These are phyloP conservation scores for Ostrea denselamellosa DNA, from an alignment of 1,140 invertebrate genomes.

Conservation along the genomic window DNA sequence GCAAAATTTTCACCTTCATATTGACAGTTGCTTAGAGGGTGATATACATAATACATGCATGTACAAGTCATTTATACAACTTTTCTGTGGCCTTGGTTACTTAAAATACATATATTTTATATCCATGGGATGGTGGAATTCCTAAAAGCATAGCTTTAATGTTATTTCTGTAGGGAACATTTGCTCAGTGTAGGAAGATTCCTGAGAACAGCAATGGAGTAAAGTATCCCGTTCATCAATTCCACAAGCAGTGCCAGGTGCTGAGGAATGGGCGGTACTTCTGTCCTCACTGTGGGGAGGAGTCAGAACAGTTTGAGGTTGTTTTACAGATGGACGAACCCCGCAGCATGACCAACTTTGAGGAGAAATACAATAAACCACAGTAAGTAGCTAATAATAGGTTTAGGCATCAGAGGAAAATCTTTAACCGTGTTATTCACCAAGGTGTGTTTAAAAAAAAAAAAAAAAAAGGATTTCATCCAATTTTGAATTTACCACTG, in stretches of 20 bases:
- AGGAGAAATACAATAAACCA: constrained; percentile 59
- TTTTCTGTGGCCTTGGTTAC: too few relatives aligned
- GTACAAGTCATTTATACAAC: too few relatives aligned
- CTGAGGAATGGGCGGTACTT: constrained; percentile 80
- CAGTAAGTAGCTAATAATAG: constrained; percentile 49
- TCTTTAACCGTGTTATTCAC: background rate
- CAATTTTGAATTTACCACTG: too few relatives aligned
- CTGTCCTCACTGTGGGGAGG: constrained; percentile 89
- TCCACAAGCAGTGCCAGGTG: constrained; percentile 87
- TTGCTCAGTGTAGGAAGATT: constrained; percentile 84
- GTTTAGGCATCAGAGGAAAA: background rate
- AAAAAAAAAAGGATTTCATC: too few relatives aligned
- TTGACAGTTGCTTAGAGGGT: too few relatives aligned
- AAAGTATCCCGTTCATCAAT: constrained; percentile 82
- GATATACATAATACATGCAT: too few relatives aligned
- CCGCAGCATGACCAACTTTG: constrained; percentile 45
- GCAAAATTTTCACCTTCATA: too few relatives aligned
- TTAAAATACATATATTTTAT: too few relatives aligned
- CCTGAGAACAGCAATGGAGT: constrained; percentile 61
- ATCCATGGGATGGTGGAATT: too few relatives aligned
- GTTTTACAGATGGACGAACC: constrained; percentile 82
- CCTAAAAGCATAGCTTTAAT: background rate
- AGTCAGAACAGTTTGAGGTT: constrained; percentile 82
- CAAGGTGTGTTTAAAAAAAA: too few relatives aligned
- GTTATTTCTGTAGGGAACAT: constrained; percentile 81